Conservation (phyloP, 2,888 invertebrate species). For the Eilema sororculum region DNA sequence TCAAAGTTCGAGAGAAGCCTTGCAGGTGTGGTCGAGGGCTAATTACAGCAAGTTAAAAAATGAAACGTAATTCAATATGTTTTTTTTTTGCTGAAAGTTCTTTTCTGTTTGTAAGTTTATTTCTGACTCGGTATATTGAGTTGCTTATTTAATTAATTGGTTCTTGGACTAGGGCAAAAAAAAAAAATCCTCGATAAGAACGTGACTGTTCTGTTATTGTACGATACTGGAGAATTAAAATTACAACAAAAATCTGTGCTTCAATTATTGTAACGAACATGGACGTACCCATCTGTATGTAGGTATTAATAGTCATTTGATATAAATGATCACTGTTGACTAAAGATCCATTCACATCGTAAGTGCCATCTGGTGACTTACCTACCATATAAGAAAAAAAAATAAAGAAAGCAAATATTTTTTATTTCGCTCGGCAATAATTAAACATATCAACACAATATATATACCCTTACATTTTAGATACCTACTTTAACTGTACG, state of each 20-base stretch:
- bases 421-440: too few relatives aligned
- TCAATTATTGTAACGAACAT: neutral
- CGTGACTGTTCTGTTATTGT: neutral
- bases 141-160: constrained; percentile 17
- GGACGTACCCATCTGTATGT: too few relatives aligned
- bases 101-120: constrained; percentile 24
- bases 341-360: too few relatives aligned
- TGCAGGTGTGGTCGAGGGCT: constrained; percentile 70
- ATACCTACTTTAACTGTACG: too few relatives aligned
- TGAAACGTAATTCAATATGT: constrained; percentile 61
- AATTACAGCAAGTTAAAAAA: constrained; percentile 70
- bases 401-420: too few relatives aligned
- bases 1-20: constrained; percentile 82
- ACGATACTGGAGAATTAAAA: neutral
- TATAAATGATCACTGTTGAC: too few relatives aligned
- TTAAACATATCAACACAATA: too few relatives aligned
- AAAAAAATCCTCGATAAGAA: neutral
- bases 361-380: too few relatives aligned
- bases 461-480: too few relatives aligned
- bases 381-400: too few relatives aligned
- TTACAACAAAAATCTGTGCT: too few relatives aligned
- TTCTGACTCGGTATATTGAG: constrained; percentile 8
- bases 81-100: constrained; percentile 33
- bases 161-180: neutral
- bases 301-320: too few relatives aligned